Base-by-base conservation (phyloP, 2,113 vertebrate species). In the Tragelaphus scriptus region DNA sequence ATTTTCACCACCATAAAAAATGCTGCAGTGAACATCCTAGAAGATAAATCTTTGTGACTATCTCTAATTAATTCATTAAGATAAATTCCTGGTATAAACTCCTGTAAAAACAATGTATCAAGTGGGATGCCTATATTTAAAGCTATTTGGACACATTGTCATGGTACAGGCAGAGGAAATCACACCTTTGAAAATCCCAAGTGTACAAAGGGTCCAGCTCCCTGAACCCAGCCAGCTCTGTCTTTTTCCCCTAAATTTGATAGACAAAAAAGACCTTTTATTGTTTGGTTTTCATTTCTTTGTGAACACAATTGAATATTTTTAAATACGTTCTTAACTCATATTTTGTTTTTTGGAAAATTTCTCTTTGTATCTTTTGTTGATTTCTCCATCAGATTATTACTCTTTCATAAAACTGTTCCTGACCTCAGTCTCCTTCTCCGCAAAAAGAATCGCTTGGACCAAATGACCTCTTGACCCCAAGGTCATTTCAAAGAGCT, bases 11-110 rank as follows among this genome's bases (percentile, higher is more conserved):
- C 71, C 95, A 17, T 95, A 91, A 94, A 91, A 92, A 77, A 90
- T 55, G 40, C 92, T 51, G 40, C 56, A 10, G 2, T 55, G 90
- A 94, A 80, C 92, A 44, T 71, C 14, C 56, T 79, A 13, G 84
- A 94, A 63, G 90, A 88, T 93, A 91, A 92, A 91, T 97, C 96
- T 97, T 36, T 28, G 80, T 65, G 80, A 56, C n/a, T 30, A 32
- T 40, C n/a, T 93, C 58, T 68, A 90, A 93, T 96, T 88, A 94
- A 96, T 96, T 97, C 85, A 95, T 95, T 96, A 96, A 95, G 71
- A 90, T 65, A 85, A 88, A 95, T 68, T 88, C 85, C 95, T 75
- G 58, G 77, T 30, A 58, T 71, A n/a, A 47, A 40, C 47, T 75
- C 84, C 85, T 85, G 58, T 55, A 61, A 81, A 93, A 63, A 75